Conservation (phyloP, 2,888 invertebrate species). For the Mesodorylaimus sp. region DNA sequence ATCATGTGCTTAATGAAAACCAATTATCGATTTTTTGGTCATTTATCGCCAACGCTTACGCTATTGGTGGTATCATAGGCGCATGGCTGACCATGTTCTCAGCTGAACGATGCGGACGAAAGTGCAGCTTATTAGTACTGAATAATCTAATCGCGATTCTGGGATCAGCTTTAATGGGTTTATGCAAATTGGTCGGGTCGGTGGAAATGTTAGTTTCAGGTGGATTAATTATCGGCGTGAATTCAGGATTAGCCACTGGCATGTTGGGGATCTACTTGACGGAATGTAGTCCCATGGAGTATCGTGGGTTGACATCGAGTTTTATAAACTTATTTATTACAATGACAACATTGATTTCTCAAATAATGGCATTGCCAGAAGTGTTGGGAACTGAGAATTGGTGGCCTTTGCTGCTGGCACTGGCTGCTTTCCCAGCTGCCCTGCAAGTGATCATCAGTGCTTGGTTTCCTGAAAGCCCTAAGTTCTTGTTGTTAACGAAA, state of each 20-base stretch:
- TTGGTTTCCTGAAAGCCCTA: conserved; percentile 10
- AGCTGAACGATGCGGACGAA: conserved; percentile 3
- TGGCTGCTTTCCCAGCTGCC: conserved; percentile 1
- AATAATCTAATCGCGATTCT: conserved; percentile 1
- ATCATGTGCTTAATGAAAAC: not conserved
- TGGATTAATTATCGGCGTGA: conserved; percentile 1
- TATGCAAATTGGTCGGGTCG: not conserved
- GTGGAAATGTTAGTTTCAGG: conserved; percentile 5
- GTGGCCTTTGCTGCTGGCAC: conserved; percentile 4
- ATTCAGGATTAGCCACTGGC: conserved; percentile 4
- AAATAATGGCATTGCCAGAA: not conserved
- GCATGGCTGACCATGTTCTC: not conserved
- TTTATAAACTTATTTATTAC: conserved; percentile 9
- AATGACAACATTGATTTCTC: conserved; percentile 2
- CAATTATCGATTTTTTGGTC: not conserved
- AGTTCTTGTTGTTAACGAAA: conserved; percentile 4
- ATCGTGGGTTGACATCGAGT: not conserved
- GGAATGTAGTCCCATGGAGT: conserved; percentile 7
- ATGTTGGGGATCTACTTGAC: conserved; percentile 7
- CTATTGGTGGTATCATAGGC: conserved; percentile 1
- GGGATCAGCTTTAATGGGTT: not conserved
- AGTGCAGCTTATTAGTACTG: conserved; percentile 1
- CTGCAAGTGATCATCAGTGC: conserved; percentile 6
- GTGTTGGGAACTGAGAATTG: not conserved
- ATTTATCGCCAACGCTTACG: not conserved